Evolutionary conservation across 1,140 invertebrate genomes (phyloP), one percentile per base, ranked within the genome.

Genomic region (Maniola jurtina): DNA sequence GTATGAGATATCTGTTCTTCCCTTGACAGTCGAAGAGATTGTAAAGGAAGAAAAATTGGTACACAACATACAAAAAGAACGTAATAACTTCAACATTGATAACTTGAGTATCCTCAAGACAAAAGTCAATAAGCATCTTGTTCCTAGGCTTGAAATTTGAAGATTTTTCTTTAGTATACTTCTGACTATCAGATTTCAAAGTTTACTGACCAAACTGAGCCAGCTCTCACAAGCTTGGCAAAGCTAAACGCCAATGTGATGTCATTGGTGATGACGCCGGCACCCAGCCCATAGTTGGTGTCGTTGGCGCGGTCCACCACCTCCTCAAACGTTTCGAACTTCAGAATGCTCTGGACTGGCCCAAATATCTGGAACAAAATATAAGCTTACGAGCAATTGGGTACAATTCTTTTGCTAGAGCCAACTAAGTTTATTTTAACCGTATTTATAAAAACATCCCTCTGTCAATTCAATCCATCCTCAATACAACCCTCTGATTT

Each of bases 301-400:
- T 95, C 93, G 82, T 99, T 98, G 0, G 97, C 95, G 61, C 97
- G 93, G 67, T 97, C 95, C 42, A 99, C 95, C 0, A 97, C 94
- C 90, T 99, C 98, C 0, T 99, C 96, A 54, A 98, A 88, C 8
- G 93, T 94, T 52, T 96, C 95, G 79, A 99, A 99, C 82, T 97
- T 97, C 16, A 98, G 89, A 61, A 99, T 97, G 47, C 94, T 94
- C 91, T 98, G 96, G 0, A 99, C 97, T 0, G 98, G 98, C 0
- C 98, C 98, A 88, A 99, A 99, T 77, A 99, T 90, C 88, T 89
- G 54, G 5, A 67, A 58, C 10, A 64, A 4, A 40, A 9, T 5
- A 15, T 2, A 16, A 11, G 2, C 3, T 14, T 6, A 48, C 6
- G 45, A 11, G 13, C 0, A 14, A 14, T n/a, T 11, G 0, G 8